Conservation (phyloP, 2,113 vertebrate genomes). For the Collichthys lucidus region DNA sequence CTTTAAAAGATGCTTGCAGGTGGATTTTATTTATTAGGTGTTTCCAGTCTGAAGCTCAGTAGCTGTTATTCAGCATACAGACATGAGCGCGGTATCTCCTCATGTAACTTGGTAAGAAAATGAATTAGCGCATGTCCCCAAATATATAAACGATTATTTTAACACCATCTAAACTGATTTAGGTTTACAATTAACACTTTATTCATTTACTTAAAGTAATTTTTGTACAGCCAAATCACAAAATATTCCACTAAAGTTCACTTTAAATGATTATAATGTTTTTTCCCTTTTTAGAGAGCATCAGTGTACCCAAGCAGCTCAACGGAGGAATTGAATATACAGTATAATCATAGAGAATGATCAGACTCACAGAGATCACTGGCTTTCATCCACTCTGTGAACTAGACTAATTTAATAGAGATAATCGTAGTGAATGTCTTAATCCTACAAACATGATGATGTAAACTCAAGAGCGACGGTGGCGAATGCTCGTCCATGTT, state of each 20-base stretch:
- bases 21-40: not conserved
- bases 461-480: slow-evolving; percentile 62
- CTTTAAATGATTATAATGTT: slow-evolving; percentile 22
- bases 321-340: slow-evolving; percentile 42
- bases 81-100: not conserved
- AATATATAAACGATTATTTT: slow-evolving; percentile 25
- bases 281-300: slow-evolving; percentile 24
- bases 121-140: not conserved
- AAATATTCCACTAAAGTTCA: slow-evolving; percentile 47
- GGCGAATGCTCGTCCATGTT: slow-evolving; percentile 50
- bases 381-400: slow-evolving; percentile 30
- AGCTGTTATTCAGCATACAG: not conserved
- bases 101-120: not conserved
- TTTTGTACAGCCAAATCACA: slow-evolving; percentile 55
- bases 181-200: slow-evolving; percentile 31
- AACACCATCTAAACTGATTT: slow-evolving; percentile 3
- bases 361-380: slow-evolving; percentile 25
- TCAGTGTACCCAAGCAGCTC: slow-evolving; percentile 21
- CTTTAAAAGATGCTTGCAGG: not conserved
- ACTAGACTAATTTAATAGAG: slow-evolving; percentile 62
- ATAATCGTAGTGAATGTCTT: slow-evolving; percentile 59
- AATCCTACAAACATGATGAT: slow-evolving; percentile 74
- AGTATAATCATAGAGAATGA: slow-evolving; percentile 46
- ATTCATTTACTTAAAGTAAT: slow-evolving; percentile 30
- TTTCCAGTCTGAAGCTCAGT: slow-evolving; percentile 14